phyloP scores from a whole-genome alignment of 2,888 invertebrate species.

The Cerastis leucographa region DNA sequence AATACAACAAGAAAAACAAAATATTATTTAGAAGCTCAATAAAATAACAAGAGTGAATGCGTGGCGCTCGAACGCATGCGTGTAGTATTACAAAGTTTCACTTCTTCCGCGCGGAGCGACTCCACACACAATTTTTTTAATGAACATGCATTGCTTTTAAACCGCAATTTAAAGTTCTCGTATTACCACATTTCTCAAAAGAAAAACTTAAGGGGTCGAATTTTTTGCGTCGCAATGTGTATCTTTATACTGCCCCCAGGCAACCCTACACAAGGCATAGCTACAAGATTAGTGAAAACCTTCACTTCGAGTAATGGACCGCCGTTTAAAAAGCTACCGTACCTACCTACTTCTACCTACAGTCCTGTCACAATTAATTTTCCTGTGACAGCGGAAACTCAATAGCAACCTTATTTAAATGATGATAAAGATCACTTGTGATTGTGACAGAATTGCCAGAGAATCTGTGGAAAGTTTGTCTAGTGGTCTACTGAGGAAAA shows the following conservation, averaged over 20 bases:
- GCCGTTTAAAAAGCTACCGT: constrained; percentile 63
- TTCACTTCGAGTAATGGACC: constrained; percentile 62
- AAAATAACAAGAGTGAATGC: too few relatives aligned
- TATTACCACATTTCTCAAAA: background rate
- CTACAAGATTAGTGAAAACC: constrained; percentile 62
- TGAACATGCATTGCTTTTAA: too few relatives aligned
- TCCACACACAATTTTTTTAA: too few relatives aligned
- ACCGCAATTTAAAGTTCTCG: too few relatives aligned
- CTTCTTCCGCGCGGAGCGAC: too few relatives aligned
- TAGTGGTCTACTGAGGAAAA: background rate
- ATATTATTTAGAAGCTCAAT: too few relatives aligned
- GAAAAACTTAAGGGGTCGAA: background rate
- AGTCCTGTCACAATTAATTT: background rate
- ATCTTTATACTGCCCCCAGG: background rate
- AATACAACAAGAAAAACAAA: too few relatives aligned
- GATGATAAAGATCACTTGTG: background rate
- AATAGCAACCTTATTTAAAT: background rate
- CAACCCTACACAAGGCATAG: constrained; percentile 44
- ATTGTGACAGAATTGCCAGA: background rate
- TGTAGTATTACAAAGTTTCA: too few relatives aligned
- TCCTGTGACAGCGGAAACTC: background rate
- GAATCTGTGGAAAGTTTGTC: background rate
- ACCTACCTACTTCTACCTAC: constrained; percentile 7
- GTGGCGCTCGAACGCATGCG: too few relatives aligned
- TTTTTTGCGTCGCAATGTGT: constrained; percentile 17